Evolutionary conservation across 2,797 vertebrate genomes (phyloP).

Genomic region (Pipistrellus pipistrellus): DNA sequence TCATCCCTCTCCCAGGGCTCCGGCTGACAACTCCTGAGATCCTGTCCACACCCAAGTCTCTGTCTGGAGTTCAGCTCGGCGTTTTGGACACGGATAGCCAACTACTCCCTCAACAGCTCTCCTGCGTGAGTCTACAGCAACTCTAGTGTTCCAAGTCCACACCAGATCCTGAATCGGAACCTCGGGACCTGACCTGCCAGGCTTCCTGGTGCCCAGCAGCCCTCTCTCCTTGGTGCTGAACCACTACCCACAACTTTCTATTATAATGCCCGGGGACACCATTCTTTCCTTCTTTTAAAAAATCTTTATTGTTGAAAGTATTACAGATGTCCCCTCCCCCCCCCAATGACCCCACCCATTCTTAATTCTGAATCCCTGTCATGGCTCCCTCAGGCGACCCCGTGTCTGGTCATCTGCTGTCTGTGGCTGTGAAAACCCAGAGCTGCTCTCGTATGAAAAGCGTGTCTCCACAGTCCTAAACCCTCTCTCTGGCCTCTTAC

Average conservation of each 20-base stretch:
- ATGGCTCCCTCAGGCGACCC: not conserved
- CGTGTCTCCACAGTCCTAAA: accelerated
- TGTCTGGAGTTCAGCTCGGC: accelerated
- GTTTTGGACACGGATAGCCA: not conserved
- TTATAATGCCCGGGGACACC: accelerated
- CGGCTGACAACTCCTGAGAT: not conserved
- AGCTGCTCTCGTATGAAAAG: not conserved
- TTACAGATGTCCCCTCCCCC: no score
- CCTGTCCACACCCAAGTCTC: not conserved
- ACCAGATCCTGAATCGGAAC: not conserved
- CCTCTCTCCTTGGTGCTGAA: not conserved
- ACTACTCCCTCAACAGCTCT: not conserved
- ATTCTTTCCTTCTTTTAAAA: no score
- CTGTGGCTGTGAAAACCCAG: not conserved
- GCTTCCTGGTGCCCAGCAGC: no score
- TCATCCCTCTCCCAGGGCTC: not conserved
- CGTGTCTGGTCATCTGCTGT: not conserved
- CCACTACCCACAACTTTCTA: no score
- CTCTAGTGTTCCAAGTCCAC: not conserved
- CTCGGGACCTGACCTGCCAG: not conserved
- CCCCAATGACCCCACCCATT: no score
- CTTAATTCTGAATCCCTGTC: not conserved
- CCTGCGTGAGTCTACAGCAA: not conserved
- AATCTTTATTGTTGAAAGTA: no score
- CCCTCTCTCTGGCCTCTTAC: constrained; percentile 86